Conservation (phyloP, 2,797 vertebrate species). For the Melopsittacus undulatus region DNA sequence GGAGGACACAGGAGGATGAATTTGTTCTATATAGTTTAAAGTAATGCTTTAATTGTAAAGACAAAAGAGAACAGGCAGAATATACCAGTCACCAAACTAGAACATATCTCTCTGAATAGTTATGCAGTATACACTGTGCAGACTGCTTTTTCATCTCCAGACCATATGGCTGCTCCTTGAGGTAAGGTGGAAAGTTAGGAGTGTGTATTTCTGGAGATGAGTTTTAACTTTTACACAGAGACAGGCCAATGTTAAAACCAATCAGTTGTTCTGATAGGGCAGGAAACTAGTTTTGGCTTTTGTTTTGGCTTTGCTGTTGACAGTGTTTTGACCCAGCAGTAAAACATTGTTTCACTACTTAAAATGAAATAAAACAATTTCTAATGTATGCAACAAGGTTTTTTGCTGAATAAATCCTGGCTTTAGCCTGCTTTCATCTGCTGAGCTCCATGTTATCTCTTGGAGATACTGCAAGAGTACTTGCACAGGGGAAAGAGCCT, state of each 20-base stretch:
- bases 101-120: neutral
- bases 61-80: neutral
- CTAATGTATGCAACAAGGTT: neutral
- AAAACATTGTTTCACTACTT: neutral
- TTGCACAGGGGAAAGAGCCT: neutral
- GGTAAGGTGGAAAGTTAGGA: neutral
- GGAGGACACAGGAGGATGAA: neutral
- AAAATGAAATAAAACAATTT: neutral
- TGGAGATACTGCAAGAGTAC: neutral
- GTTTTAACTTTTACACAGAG: neutral
- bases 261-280: neutral
- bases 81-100: neutral
- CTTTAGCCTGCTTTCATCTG: neutral
- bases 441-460: neutral
- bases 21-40: neutral
- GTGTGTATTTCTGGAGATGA: neutral
- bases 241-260: neutral
- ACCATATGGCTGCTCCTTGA: neutral
- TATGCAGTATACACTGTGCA: neutral
- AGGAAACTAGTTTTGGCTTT: neutral
- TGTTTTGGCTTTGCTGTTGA: neutral
- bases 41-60: slow-evolving; percentile 4
- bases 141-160: neutral
- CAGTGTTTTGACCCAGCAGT: neutral
- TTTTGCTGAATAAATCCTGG: neutral